phyloP scores from a whole-genome alignment of 2,888 invertebrate genomes.

The Scaptomyza caliginosa region DNA sequence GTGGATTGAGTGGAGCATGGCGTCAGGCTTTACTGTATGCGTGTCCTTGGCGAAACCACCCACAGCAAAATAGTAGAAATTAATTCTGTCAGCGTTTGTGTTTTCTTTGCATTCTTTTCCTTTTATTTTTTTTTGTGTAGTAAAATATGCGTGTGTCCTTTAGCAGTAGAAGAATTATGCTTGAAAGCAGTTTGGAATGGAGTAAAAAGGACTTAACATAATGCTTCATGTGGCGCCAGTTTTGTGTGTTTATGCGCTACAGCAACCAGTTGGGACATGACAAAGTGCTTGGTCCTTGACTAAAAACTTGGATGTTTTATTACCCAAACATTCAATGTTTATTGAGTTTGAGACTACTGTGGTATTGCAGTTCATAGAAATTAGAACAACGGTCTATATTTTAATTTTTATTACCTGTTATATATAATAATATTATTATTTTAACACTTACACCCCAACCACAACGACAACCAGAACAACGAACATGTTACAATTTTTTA shows the following conservation, averaged over 20 bases:
- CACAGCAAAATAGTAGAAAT: constrained; percentile 39
- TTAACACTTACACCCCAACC: constrained; percentile 6
- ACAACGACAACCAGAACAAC: constrained; percentile 8
- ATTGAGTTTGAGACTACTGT: background rate
- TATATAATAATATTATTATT: too few species aligned
- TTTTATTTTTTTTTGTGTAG: background rate
- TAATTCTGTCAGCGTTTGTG: constrained; percentile 51
- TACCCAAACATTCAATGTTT: constrained; percentile 5
- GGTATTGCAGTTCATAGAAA: background rate
- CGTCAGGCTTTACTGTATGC: constrained; percentile 28
- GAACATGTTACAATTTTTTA: constrained; percentile 22
- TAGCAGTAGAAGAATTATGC: background rate
- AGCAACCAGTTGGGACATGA: constrained; percentile 34
- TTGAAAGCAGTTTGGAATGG: constrained; percentile 4
- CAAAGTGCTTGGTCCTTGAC: constrained; percentile 48
- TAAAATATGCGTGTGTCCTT: constrained; percentile 38
- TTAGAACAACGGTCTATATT: background rate
- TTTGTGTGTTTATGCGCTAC: constrained; percentile 50
- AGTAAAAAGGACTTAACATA: background rate
- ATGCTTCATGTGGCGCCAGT: constrained; percentile 60
- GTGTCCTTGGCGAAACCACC: constrained; percentile 58
- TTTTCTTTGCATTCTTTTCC: too few species aligned
- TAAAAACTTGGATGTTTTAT: background rate
- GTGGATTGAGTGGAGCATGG: constrained; percentile 13
- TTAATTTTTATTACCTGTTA: background rate